phyloP scores from a whole-genome alignment of 2,797 vertebrate species.

The Fratercula arctica region DNA sequence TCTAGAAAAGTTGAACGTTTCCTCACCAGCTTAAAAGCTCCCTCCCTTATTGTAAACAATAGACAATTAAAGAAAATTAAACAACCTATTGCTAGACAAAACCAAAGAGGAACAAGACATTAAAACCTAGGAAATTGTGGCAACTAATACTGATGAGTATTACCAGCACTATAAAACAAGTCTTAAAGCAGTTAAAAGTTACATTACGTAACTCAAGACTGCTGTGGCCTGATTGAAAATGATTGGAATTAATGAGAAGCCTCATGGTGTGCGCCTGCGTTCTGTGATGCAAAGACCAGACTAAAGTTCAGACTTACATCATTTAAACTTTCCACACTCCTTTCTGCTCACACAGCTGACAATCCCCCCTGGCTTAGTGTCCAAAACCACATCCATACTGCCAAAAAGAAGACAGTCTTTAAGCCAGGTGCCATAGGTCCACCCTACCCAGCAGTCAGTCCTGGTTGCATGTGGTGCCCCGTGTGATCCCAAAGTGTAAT shows the following conservation, averaged over 20 bases:
- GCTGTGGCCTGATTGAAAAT: neutral
- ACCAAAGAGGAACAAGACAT: neutral
- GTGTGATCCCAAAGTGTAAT: neutral
- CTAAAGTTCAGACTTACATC: neutral
- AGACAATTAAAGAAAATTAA: constrained; percentile 2
- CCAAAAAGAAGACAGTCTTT: neutral
- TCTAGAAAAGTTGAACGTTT: constrained; percentile 7
- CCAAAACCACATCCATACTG: neutral
- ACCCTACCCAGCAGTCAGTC: neutral
- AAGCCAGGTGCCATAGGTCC: neutral
- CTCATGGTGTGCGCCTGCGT: neutral
- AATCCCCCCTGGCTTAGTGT: neutral
- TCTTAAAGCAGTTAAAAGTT: constrained; percentile 30
- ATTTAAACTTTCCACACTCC: neutral
- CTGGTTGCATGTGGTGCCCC: neutral
- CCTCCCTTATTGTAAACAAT: neutral
- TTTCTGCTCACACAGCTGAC: neutral
- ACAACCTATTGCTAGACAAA: neutral
- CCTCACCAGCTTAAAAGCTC: neutral
- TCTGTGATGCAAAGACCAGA: neutral
- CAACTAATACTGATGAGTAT: neutral
- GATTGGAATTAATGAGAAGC: neutral
- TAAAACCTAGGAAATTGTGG: neutral
- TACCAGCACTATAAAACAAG: neutral
- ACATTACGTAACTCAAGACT: neutral